Conservation (phyloP, 2,888 invertebrate genomes). For the Panopea generosa region DNA sequence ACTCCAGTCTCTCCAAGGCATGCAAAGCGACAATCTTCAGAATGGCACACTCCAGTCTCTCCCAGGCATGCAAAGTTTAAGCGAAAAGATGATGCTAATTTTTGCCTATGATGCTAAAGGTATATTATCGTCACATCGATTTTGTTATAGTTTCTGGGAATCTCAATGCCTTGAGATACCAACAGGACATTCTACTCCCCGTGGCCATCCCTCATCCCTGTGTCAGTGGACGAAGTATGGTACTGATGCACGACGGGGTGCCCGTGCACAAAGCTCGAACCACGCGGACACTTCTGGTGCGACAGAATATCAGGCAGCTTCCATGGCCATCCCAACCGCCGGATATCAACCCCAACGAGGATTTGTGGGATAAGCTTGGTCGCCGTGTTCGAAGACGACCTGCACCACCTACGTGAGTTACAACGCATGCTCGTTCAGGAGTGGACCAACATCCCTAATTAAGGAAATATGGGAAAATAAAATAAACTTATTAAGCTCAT, state of each 20-base stretch:
- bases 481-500: no score
- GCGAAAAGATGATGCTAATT: no score
- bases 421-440: no score
- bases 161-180: constrained; percentile 14
- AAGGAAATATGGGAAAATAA: no score
- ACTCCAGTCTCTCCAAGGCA: no score
- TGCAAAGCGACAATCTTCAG: no score
- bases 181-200: constrained; percentile 5
- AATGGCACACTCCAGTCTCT: no score
- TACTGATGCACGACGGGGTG: constrained; percentile 10
- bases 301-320: neutral
- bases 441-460: neutral
- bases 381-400: neutral
- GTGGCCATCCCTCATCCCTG: constrained; percentile 1
- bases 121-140: no score
- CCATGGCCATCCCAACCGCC: constrained; percentile 13
- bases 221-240: neutral
- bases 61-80: no score
- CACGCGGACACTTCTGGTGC: neutral
- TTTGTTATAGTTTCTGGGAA: constrained; percentile 10
- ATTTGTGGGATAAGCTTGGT: neutral
- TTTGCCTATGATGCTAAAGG: no score
- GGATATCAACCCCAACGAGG: constrained; percentile 17
- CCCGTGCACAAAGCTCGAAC: neutral
- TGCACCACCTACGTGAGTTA: neutral